Evolutionary conservation across 2,797 vertebrate species (phyloP), one percentile per base, ranked within the genome.

Genomic region (Liasis olivaceus): DNA sequence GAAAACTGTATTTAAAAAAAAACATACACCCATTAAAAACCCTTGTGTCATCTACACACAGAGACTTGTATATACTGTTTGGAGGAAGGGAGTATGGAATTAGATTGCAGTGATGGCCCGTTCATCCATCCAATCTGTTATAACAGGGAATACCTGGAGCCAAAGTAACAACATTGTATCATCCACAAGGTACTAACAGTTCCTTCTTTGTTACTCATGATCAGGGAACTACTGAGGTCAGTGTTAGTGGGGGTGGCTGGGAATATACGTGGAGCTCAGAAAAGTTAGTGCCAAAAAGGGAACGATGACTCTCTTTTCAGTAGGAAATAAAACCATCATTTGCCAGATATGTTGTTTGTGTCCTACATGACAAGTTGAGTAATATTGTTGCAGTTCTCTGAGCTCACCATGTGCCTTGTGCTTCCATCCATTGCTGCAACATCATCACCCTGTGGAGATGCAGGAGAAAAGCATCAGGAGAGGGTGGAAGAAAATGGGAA

Each of bases 261-360:
- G 95, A 97, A 93, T 92, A 93, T 95, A 92, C 51, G 93, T 96
- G 94, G 96, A 87, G 91, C 90, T 26, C 92, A 69, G 94, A 95
- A 96, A 95, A 89, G 95, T 96, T 47, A 89, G 93, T 91, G 60
- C 91, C 93, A 31, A 90, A 93, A 96, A 94, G 95, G 94, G 89
- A 95, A 95, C 89, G 0, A 0, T 96, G 96, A 96, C 95, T 96
- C 95, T 95, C 93, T 95, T 96, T 95, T 96, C 95, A 96, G 93
- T 95, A 93, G 96, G 93, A 96, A 96, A 96, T 92, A 84, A 96
- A 96, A 31, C 51, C 94, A 94, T 0, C 0, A 84, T 94, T 56
- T 0, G 92, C 95, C 87, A 15, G 87, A 89, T 81, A 28, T 0
- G 0, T 72, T 95, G 63, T 91, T 93, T 95, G 93, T 92, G 94